phyloP scores from a whole-genome alignment of 1,140 invertebrate genomes.

The Sitodiplosis mosellana region DNA sequence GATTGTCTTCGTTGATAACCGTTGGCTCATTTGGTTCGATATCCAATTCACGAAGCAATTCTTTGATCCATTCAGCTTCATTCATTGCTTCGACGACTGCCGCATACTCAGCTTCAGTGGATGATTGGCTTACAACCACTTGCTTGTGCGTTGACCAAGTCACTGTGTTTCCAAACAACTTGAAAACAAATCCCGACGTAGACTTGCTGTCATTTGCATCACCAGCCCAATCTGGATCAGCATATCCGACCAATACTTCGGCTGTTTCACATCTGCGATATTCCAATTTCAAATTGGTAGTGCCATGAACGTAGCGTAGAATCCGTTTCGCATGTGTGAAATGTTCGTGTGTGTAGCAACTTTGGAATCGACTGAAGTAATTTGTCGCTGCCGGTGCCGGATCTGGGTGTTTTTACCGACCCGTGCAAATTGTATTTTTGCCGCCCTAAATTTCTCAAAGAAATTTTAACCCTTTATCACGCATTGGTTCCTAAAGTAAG shows the following conservation, averaged over 20 bases:
- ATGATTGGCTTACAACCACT: constrained; percentile 16
- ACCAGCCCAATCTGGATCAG: constrained; percentile 23
- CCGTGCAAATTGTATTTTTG: too few relatives aligned
- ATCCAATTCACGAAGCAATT: constrained; percentile 4
- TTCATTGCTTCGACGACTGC: constrained; percentile 12
- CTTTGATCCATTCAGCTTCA: constrained; percentile 8
- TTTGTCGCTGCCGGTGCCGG: not conserved
- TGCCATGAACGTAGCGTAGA: constrained; percentile 8
- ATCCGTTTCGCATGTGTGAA: constrained; percentile 30
- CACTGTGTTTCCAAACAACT: constrained; percentile 10
- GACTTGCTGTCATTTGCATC: constrained; percentile 15
- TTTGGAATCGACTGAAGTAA: not conserved
- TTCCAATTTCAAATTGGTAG: constrained; percentile 7
- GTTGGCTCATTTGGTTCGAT: not conserved
- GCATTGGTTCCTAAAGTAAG: too few relatives aligned
- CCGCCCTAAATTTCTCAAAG: too few relatives aligned
- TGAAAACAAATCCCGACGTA: constrained; percentile 16
- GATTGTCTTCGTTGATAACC: constrained; percentile 18
- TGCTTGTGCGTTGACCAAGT: constrained; percentile 19
- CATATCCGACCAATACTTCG: constrained; percentile 13
- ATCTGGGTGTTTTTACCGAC: too few relatives aligned
- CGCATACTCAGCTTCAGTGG: constrained; percentile 24
- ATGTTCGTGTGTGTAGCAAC: constrained; percentile 1
- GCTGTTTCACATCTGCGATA: not conserved
- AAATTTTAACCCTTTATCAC: too few relatives aligned